phyloP scores from a whole-genome alignment of 1,140 invertebrate genomes.

The Orius laevigatus region DNA sequence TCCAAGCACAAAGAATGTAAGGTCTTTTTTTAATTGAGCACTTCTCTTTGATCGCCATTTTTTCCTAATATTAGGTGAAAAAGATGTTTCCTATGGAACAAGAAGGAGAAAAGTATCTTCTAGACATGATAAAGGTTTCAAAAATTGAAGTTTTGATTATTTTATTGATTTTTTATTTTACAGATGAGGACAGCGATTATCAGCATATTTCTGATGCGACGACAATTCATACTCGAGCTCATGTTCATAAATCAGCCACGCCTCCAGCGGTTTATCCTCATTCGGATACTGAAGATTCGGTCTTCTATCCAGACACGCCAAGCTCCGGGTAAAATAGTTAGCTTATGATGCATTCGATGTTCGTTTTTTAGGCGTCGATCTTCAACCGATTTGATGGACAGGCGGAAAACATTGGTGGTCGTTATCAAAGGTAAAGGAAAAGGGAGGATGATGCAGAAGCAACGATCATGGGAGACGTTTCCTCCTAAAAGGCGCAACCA shows the following conservation, averaged over 20 bases:
- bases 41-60: too few relatives aligned
- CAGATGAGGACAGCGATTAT: conserved; percentile 38
- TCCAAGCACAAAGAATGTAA: conserved; percentile 8
- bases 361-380: conserved; percentile 14
- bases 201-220: conserved; percentile 41
- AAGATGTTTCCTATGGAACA: too few relatives aligned
- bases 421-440: conserved; percentile 28
- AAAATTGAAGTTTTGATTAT: not conserved
- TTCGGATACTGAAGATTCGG: conserved; percentile 41
- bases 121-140: too few relatives aligned
- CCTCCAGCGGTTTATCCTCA: conserved; percentile 35
- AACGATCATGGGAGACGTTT: conserved; percentile 48
- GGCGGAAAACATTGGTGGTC: conserved; percentile 32
- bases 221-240: conserved; percentile 15
- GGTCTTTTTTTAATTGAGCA: too few relatives aligned
- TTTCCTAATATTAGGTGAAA: too few relatives aligned
- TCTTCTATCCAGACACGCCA: conserved; percentile 33
- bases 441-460: conserved; percentile 36
- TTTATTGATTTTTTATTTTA: conserved; percentile 5
- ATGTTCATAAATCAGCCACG: conserved; percentile 15
- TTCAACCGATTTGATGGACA: conserved; percentile 23
- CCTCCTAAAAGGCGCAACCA: conserved; percentile 30
- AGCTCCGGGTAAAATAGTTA: conserved; percentile 18
- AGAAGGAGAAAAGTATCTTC: too few relatives aligned
- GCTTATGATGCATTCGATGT: not conserved